These are phyloP conservation scores for Ivindomyrus marchei DNA, from an alignment of 2,113 vertebrate genomes.

Conservation along the genomic window DNA sequence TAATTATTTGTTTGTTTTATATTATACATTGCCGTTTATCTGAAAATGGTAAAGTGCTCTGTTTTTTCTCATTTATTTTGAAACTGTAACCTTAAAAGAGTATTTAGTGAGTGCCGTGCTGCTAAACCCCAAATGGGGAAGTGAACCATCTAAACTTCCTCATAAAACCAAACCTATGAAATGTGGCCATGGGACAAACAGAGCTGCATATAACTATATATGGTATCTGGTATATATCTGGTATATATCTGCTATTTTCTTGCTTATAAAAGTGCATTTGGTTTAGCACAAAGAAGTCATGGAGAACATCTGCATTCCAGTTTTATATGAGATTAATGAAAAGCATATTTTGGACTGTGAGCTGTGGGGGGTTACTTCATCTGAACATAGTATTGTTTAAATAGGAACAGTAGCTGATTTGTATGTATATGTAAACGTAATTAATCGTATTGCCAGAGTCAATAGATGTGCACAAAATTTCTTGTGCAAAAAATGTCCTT, in stretches of 20 bases:
- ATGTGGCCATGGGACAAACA: not conserved
- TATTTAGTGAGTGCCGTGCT: not conserved
- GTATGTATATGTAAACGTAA: not conserved
- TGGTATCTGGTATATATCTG: too few species aligned
- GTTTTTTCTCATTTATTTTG: not conserved
- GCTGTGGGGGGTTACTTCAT: not conserved
- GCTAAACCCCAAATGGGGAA: conserved; percentile 25
- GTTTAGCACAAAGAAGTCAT: not conserved
- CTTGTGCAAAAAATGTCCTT: conserved; percentile 39
- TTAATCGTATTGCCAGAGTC: not conserved
- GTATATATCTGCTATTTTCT: not conserved
- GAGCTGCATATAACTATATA: not conserved
- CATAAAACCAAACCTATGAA: not conserved
- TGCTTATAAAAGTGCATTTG: not conserved
- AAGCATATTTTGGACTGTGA: not conserved
- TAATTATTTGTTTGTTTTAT: not conserved
- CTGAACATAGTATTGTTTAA: not conserved
- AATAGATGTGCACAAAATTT: not conserved
- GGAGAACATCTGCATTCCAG: not conserved
- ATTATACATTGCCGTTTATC: not conserved
- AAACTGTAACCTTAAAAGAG: not conserved
- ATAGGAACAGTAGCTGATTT: not conserved
- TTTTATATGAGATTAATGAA: not conserved
- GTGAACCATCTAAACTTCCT: conserved; percentile 31
- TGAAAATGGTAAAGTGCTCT: not conserved